Conservation (phyloP, 2,888 invertebrate species). For the Phorcus lineatus region DNA sequence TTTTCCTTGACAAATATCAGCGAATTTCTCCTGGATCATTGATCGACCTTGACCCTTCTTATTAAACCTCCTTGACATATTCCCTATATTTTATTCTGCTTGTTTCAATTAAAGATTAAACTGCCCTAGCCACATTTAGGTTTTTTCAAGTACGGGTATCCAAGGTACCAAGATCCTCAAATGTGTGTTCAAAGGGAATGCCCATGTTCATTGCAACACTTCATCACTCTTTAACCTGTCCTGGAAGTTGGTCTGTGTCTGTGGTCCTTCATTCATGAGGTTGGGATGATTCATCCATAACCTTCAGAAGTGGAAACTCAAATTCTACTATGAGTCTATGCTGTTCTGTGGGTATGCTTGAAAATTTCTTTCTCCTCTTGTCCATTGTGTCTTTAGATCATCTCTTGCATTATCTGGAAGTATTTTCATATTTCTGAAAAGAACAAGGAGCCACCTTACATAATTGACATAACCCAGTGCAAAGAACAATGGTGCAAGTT, state of each 20-base stretch:
- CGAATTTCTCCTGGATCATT: too few relatives aligned
- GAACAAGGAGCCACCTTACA: neutral
- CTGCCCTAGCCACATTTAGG: too few relatives aligned
- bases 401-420: neutral
- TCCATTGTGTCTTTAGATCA: neutral
- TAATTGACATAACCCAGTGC: slow-evolving; percentile 8
- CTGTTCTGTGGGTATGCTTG: neutral
- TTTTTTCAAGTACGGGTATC: too few relatives aligned
- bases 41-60: too few relatives aligned
- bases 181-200: too few relatives aligned
- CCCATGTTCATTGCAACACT: too few relatives aligned
- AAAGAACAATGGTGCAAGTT: neutral
- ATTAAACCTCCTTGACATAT: too few relatives aligned
- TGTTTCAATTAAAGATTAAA: too few relatives aligned
- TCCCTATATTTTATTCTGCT: too few relatives aligned
- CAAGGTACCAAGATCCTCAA: too few relatives aligned
- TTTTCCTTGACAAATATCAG: too few relatives aligned
- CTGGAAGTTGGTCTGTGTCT: neutral
- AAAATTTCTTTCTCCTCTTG: neutral
- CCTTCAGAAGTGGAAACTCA: neutral
- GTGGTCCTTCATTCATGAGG: neutral
- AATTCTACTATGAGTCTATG: neutral
- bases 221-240: neutral
- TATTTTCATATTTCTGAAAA: neutral
- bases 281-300: neutral